Evolutionary conservation across 1,140 invertebrate genomes (phyloP), one percentile per base, ranked within the genome.

Genomic region (Octopus sinensis): DNA sequence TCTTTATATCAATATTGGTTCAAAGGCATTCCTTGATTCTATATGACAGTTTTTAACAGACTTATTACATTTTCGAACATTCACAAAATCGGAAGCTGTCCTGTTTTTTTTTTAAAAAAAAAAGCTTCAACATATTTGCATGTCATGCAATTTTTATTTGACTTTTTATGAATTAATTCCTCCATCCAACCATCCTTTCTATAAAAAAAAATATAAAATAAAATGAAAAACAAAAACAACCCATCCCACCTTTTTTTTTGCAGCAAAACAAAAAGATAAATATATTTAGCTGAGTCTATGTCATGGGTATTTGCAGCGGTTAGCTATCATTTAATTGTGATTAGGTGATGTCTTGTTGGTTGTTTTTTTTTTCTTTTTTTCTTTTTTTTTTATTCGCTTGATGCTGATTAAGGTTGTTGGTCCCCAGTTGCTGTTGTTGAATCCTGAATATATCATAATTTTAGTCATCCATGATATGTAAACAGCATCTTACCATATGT

Each of bases 11-110:
- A 10, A 73, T n/a, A 73, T 23, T 73, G 68, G 68, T 73, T 73
- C 68, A 73, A 73, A 73, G 68, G 68, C 7, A 73, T 73, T 73
- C 68, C 68, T 73, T 73, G 30, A 13, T n/a, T 73, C 68, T 73
- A n/a, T 73, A 23, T 73, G 68, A 23, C 68, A 73, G 68, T n/a
- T 43, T 43, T 43, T 43, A 43, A 43, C 30, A 43, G 30, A 43
- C 30, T 43, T 43, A 43, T 43, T 43, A 43, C 30, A 43, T 43
- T 43, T 43, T 43, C 30, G 30, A 43, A 43, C 30, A 43, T 43
- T 43, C 30, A 43, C 30, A 43, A 43, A 43, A 0, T 43, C 30
- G 30, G 30, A 43, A 43, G 30, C 30, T 43, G 30, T 43, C 30
- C 30, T 43, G 30, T 43, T 43, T 43, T 43, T 43, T 43, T 43